A percentile compares a stretch with the other conserved stretches of the same genome.
phyloP scores from a whole-genome alignment of 2,888 invertebrate species.

The Carabus problematicus region DNA sequence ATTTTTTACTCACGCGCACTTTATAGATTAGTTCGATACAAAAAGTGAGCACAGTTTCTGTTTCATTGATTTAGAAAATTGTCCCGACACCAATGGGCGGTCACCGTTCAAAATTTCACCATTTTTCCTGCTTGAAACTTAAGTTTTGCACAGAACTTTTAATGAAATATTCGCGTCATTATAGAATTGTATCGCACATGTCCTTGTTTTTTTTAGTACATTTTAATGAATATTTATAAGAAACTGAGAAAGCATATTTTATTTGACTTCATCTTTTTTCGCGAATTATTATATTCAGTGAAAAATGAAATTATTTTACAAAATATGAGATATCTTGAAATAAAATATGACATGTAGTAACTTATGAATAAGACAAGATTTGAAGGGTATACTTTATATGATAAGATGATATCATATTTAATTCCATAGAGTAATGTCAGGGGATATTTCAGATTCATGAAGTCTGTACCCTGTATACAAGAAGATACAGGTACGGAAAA shows the following conservation, averaged over 20 bases:
- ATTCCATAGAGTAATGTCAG: conserved; percentile 14
- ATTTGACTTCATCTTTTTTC: too few species aligned
- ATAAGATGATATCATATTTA: conserved; percentile 20
- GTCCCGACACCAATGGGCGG: conserved; percentile 24
- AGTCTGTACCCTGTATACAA: conserved; percentile 2
- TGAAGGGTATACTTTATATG: neutral
- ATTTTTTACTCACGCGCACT: conserved; percentile 32
- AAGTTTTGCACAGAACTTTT: too few species aligned
- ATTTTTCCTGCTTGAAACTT: too few species aligned
- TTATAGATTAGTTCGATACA: conserved; percentile 34
- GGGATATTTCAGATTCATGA: conserved; percentile 24
- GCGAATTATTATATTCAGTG: too few species aligned
- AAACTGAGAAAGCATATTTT: too few species aligned
- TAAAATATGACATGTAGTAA: too few species aligned
- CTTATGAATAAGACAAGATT: neutral
- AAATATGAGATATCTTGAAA: too few species aligned
- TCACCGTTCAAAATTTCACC: conserved; percentile 11
- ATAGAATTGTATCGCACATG: too few species aligned
- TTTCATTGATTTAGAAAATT: conserved; percentile 38
- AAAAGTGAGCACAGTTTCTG: conserved; percentile 37
- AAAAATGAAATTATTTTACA: too few species aligned
- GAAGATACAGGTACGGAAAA: neutral
- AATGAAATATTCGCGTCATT: too few species aligned
- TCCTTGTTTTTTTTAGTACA: too few species aligned
- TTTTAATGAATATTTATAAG: too few species aligned